These are phyloP conservation scores for Eupeodes corollae DNA, from an alignment of 1,140 invertebrate species.

Conservation along the genomic window DNA sequence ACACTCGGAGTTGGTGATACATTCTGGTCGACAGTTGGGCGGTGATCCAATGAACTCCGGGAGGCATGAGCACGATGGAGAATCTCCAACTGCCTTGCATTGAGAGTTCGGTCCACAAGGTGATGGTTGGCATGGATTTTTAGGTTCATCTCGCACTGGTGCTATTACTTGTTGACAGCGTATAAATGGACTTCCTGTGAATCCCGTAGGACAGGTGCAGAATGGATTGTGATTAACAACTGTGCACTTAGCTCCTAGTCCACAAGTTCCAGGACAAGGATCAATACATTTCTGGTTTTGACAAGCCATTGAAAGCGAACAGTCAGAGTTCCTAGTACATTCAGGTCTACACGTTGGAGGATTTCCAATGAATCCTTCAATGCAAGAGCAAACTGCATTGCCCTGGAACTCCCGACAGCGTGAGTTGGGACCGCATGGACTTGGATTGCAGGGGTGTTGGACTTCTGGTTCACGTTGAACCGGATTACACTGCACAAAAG, in stretches of 20 bases:
- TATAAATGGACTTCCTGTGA: slow-evolving; percentile 70
- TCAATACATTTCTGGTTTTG: slow-evolving; percentile 60
- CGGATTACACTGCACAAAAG: slow-evolving; percentile 27
- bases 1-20: slow-evolving; percentile 72
- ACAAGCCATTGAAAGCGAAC: slow-evolving; percentile 64
- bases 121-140: slow-evolving; percentile 57
- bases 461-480: slow-evolving; percentile 36
- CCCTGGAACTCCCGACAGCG: slow-evolving; percentile 41
- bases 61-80: slow-evolving; percentile 58
- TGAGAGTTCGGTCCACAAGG: slow-evolving; percentile 62
- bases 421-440: slow-evolving; percentile 48
- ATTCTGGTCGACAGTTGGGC: slow-evolving; percentile 65
- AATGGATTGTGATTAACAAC: slow-evolving; percentile 72
- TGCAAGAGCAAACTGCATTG: slow-evolving; percentile 50
- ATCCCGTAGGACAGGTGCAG: slow-evolving; percentile 65
- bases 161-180: slow-evolving; percentile 44
- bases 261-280: slow-evolving; percentile 59
- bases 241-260: slow-evolving; percentile 64
- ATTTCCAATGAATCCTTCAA: slow-evolving; percentile 48
- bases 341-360: slow-evolving; percentile 71
- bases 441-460: slow-evolving; percentile 47
- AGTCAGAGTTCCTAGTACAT: slow-evolving; percentile 71
- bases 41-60: slow-evolving; percentile 62
- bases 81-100: slow-evolving; percentile 50
- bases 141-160: slow-evolving; percentile 13